A percentile compares a stretch with the other conserved stretches of the same genome.
Evolutionary conservation across 2,113 vertebrate genomes (phyloP).

Genomic region (Rhinoptilus africanus): DNA sequence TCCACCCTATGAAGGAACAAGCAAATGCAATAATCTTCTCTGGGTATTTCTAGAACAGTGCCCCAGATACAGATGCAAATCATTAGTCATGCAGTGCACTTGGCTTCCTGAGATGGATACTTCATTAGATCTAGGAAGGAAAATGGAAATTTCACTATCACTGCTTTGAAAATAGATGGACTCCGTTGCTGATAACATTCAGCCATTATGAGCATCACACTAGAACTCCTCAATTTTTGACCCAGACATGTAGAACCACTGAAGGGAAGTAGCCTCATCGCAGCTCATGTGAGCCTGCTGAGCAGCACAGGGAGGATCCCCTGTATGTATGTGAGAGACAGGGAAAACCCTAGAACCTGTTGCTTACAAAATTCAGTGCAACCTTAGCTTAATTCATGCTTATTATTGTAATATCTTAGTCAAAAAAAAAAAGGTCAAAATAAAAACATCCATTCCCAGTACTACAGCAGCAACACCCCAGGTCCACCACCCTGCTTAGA

Average conservation of each 20-base stretch:
- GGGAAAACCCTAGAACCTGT: not conserved
- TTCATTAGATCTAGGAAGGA: not conserved
- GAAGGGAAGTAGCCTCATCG: not conserved
- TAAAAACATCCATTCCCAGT: not conserved
- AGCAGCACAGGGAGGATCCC: not conserved
- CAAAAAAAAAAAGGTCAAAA: not conserved
- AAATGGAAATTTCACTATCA: not conserved
- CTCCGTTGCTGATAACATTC: not conserved
- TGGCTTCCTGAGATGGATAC: not conserved
- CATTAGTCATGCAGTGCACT: no score
- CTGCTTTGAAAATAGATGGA: not conserved
- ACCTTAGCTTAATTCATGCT: not conserved
- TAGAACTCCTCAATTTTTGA: not conserved
- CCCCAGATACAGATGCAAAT: not conserved
- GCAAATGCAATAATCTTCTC: accelerated
- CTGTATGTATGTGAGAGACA: accelerated
- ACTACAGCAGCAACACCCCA: not conserved
- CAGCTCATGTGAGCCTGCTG: not conserved
- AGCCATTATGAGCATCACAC: not conserved
- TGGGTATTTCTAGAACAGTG: accelerated
- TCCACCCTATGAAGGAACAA: accelerated
- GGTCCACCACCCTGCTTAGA: not conserved
- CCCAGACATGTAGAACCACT: accelerated
- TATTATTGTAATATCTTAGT: not conserved
- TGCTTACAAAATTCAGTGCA: not conserved